Conservation (phyloP, 2,888 invertebrate species). For the Saturnia pavonia region DNA sequence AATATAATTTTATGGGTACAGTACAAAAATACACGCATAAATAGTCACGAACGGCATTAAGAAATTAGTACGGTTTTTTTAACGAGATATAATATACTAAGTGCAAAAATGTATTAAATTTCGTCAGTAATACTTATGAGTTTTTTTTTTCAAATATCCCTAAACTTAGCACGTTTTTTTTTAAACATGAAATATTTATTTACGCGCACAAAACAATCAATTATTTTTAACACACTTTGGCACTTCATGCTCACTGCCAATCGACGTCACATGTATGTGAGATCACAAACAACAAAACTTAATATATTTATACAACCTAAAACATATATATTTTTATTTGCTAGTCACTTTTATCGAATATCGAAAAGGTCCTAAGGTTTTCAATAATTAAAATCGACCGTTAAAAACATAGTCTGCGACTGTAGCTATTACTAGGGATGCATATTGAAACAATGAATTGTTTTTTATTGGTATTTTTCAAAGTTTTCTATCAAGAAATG, state of each 20-base stretch:
- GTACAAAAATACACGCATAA: too few relatives aligned
- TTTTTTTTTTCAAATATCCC: not conserved
- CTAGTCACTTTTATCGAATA: not conserved
- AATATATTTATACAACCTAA: not conserved
- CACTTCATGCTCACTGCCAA: not conserved
- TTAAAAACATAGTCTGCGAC: too few relatives aligned
- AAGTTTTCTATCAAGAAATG: too few relatives aligned
- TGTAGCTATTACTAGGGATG: too few relatives aligned
- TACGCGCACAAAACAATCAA: not conserved
- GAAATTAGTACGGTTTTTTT: not conserved
- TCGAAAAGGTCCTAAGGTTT: too few relatives aligned
- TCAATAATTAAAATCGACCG: too few relatives aligned
- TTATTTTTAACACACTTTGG: not conserved
- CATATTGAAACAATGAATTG: too few relatives aligned
- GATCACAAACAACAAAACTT: not conserved
- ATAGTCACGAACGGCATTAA: too few relatives aligned
- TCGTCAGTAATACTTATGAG: not conserved
- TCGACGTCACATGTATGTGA: not conserved
- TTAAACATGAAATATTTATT: not conserved
- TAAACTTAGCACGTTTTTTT: not conserved
- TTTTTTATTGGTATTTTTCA: too few relatives aligned
- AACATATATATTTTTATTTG: not conserved
- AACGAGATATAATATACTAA: not conserved
- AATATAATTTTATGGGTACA: too few relatives aligned
- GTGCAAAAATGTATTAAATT: not conserved